These are phyloP conservation scores for Calliphora vicina DNA, from an alignment of 1,140 invertebrate species.

Conservation along the genomic window DNA sequence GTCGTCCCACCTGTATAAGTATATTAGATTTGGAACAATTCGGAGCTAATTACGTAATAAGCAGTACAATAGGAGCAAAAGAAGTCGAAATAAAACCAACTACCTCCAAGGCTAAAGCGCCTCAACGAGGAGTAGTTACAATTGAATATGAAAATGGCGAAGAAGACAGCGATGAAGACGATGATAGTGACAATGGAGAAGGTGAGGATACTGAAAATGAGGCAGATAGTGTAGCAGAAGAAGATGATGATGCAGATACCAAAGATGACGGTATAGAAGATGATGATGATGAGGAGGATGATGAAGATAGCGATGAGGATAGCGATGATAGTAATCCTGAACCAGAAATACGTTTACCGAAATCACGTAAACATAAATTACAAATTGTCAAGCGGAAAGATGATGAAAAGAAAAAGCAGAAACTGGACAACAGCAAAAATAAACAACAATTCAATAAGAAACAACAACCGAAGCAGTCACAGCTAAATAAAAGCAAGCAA, in stretches of 20 bases:
- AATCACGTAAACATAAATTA: conserved; percentile 32
- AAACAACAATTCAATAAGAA: neutral
- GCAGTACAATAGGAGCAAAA: neutral
- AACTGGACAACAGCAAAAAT: neutral
- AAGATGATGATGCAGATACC: conserved; percentile 21
- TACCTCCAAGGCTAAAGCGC: conserved; percentile 24
- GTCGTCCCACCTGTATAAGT: conserved; percentile 69
- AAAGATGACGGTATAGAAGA: conserved; percentile 33
- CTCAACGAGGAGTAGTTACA: conserved; percentile 45
- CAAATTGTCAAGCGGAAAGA: conserved; percentile 15
- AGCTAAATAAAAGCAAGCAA: conserved; percentile 1
- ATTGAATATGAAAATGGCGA: conserved; percentile 46
- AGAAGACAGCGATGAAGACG: conserved; percentile 12
- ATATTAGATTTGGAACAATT: conserved; percentile 58
- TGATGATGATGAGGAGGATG: conserved; percentile 1
- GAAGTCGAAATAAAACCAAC: conserved; percentile 13
- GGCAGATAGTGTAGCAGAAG: conserved; percentile 20
- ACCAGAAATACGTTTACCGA: conserved; percentile 26
- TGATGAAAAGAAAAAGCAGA: conserved; percentile 11
- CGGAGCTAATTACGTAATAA: conserved; percentile 30
- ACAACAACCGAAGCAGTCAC: neutral
- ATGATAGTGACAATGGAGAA: conserved; percentile 12
- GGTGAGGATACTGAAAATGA: conserved; percentile 20
- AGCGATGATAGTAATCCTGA: neutral
- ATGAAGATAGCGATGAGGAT: neutral